Conservation (phyloP, 2,888 invertebrate species). For the Yponomeuta sedellus region DNA sequence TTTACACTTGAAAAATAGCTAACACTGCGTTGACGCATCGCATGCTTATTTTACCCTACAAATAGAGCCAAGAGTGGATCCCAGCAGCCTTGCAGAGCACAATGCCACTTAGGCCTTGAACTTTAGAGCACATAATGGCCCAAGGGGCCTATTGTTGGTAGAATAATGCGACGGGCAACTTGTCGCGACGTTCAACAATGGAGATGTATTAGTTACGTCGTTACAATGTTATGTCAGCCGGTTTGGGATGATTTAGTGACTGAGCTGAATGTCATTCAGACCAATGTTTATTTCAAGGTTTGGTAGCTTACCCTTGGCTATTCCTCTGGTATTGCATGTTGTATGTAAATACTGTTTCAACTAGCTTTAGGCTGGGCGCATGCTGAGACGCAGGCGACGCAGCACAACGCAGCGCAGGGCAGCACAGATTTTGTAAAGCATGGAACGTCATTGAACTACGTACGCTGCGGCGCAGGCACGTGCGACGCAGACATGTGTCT, state of each 20-base stretch:
- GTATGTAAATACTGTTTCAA: no score
- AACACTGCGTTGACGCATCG: background rate
- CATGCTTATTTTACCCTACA: background rate
- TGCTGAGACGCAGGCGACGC: no score
- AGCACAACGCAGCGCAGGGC: no score
- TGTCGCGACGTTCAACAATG: slow-evolving; percentile 19
- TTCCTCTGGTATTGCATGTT: no score
- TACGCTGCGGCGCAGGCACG: no score
- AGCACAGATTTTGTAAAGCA: no score
- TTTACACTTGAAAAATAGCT: background rate
- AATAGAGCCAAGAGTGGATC: background rate
- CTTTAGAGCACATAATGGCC: slow-evolving; percentile 8
- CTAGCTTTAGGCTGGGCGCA: no score
- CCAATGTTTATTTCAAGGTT: no score
- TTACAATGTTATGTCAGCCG: slow-evolving; percentile 18
- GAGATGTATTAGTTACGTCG: slow-evolving; percentile 18
- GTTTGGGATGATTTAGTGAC: slow-evolving; percentile 4
- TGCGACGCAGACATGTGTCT: no score
- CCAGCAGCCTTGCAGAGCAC: slow-evolving; percentile 1
- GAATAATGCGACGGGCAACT: slow-evolving; percentile 15
- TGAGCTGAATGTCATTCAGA: background rate
- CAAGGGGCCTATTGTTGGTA: background rate
- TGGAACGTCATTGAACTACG: no score
- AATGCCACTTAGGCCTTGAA: slow-evolving; percentile 8
- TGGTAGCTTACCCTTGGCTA: no score